Evolutionary conservation across 2,797 vertebrate species (phyloP).

Genomic region (Bradypodion pumilum): DNA sequence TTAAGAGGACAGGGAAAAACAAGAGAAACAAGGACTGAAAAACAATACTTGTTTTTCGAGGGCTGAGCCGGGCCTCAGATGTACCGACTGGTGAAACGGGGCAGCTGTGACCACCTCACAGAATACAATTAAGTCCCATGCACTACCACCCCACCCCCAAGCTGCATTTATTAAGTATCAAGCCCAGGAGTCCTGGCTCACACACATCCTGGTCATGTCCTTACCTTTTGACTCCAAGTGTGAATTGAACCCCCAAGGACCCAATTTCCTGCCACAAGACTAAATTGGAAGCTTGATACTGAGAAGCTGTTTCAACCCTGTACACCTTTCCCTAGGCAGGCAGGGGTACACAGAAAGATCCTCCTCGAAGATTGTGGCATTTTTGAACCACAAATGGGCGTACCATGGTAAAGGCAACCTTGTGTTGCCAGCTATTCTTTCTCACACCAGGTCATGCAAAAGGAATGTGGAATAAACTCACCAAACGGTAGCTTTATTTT

Average conservation of each 20-base stretch:
- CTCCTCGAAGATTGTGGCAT: no score
- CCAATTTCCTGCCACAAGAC: neutral
- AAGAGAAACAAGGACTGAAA: neutral
- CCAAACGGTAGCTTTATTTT: no score
- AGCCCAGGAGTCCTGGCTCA: neutral
- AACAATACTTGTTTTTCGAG: neutral
- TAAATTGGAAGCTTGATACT: neutral
- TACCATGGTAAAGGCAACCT: no score
- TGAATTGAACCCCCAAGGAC: neutral
- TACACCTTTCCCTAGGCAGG: neutral
- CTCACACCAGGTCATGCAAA: no score
- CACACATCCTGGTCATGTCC: neutral
- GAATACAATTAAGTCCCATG: neutral
- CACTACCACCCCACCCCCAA: neutral
- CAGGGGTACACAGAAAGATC: no score
- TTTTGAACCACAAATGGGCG: neutral
- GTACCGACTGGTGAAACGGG: neutral
- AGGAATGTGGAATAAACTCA: no score
- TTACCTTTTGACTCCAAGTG: neutral
- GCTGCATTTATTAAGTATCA: neutral
- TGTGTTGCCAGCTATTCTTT: no score
- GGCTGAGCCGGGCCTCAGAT: neutral
- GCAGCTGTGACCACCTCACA: neutral
- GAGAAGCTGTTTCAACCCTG: neutral
- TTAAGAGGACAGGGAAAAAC: neutral